A percentile compares a stretch with the other conserved stretches of the same genome.
Evolutionary conservation across 2,888 invertebrate species (phyloP).

Genomic region (Periphyllus acericola): DNA sequence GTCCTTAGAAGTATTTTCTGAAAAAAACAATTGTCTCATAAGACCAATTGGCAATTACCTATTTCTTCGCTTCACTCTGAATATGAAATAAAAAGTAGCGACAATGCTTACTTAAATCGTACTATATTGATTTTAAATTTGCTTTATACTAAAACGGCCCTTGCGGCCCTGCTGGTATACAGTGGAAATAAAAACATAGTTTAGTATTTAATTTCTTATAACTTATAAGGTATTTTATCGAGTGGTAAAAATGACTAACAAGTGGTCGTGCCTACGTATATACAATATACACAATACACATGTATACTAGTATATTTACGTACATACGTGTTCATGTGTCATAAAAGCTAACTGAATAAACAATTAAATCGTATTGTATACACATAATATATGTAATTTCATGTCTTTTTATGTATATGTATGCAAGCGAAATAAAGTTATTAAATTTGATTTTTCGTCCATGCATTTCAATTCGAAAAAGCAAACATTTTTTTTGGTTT

Average conservation of each 20-base stretch:
- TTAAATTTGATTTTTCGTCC: constrained; percentile 23
- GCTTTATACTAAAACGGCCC: neutral
- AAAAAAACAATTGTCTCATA: too few relatives aligned
- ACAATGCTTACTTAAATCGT: too few relatives aligned
- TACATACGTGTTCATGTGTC: neutral
- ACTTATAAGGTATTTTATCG: neutral
- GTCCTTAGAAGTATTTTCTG: too few relatives aligned
- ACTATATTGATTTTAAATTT: too few relatives aligned
- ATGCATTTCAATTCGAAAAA: constrained; percentile 7
- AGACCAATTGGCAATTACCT: too few relatives aligned
- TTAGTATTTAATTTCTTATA: neutral
- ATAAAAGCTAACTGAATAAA: neutral
- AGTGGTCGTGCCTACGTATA: neutral
- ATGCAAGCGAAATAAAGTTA: neutral
- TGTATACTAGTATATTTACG: neutral
- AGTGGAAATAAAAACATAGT: neutral
- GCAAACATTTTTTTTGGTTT: constrained; percentile 5
- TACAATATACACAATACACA: neutral
- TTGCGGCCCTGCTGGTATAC: too few relatives aligned
- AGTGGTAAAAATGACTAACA: neutral
- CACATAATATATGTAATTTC: neutral
- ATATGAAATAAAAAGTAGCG: too few relatives aligned
- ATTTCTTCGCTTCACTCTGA: too few relatives aligned
- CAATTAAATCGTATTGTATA: neutral
- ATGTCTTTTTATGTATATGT: too few relatives aligned